Percentiles rank a stretch among this genome's conserved stretches.
Evolutionary conservation across 35 echinoderm and acorn worm genomes (phyloP).

Genomic region (Anneissia japonica): DNA sequence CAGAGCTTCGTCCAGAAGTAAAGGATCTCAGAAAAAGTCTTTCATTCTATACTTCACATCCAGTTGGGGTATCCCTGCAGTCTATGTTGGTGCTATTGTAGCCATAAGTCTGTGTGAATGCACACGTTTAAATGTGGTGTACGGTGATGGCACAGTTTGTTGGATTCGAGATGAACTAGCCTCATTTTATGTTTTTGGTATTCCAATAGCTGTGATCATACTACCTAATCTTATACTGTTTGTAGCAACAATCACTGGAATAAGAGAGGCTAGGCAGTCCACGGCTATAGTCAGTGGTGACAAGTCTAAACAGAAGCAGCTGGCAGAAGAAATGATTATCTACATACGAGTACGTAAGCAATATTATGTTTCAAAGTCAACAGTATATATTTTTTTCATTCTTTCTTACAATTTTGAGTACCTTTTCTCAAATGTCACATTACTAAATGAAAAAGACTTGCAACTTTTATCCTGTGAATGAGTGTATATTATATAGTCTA

Average conservation of each 20-base stretch:
- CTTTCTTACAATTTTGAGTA: too few relatives aligned
- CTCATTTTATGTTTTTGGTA: not conserved
- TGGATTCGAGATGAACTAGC: conserved; percentile 10
- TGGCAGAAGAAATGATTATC: not conserved
- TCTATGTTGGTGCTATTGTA: not conserved
- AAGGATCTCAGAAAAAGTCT: not conserved
- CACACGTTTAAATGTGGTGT: not conserved
- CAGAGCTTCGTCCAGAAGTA: not conserved
- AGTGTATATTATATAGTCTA: too few relatives aligned
- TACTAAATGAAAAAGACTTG: too few relatives aligned
- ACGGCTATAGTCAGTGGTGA: not conserved
- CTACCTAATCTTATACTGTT: not conserved
- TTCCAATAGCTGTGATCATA: not conserved
- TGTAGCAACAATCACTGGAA: not conserved
- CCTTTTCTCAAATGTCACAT: too few relatives aligned
- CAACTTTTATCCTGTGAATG: too few relatives aligned
- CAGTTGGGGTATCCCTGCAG: not conserved
- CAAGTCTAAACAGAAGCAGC: not conserved
- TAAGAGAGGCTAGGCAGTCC: not conserved
- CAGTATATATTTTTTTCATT: too few relatives aligned
- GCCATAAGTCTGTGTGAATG: not conserved
- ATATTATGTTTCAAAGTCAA: too few relatives aligned
- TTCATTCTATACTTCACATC: not conserved
- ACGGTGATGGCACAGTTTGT: not conserved
- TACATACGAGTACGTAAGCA: not conserved